Base-by-base conservation (phyloP, 2,888 invertebrate species). In the Drosophila mimica region DNA sequence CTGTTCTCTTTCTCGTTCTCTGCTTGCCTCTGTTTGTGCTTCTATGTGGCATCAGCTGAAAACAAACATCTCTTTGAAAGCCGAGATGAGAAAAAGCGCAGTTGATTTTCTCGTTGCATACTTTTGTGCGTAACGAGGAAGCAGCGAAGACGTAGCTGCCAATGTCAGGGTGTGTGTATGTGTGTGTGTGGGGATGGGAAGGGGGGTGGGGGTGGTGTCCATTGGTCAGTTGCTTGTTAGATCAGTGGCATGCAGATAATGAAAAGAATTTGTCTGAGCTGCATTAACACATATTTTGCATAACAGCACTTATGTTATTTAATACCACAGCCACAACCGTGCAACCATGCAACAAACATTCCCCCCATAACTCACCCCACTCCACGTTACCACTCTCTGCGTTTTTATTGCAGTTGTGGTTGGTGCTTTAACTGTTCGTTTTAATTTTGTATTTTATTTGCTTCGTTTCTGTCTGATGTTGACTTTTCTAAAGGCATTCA, bases 11-110 rank as follows among this genome's bases (percentile, higher is more conserved):
- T n/a, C 25, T 6, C 13, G 17, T 0, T n/a, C n/a, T 31, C 20
- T n/a, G 7, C 20, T 25, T 52, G 15, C 7, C n/a, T 31, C 28
- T 49, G 25, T n/a, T 49, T 57, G 25, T 52, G 15, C 7, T 15
- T 31, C 28, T 49, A n/a, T 25, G 40, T 57, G 25, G n/a, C 40
- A 9, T 43, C 6, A 3, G 20, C 15, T 25, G 25, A 25, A 46
- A 15, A 15, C 25, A 15, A 73, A 73, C 70, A 70, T 73, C 65
- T 65, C 60, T 61, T 60, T 64, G 52, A 57, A 40, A 60, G 20
- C 57, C 30, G 53, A 36, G 59, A 64, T 60, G 60, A 70, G 64
- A 60, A 71, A 73, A 71, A 74, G 72, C 62, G 72, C 74, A 61
- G 30, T 58, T 61, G 34, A 67, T 31, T 20, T 51, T 40, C 38